Evolutionary conservation across 2,797 vertebrate genomes (phyloP), one percentile per base, ranked within the genome.

Genomic region (Odontamblyopus lacepedii): DNA sequence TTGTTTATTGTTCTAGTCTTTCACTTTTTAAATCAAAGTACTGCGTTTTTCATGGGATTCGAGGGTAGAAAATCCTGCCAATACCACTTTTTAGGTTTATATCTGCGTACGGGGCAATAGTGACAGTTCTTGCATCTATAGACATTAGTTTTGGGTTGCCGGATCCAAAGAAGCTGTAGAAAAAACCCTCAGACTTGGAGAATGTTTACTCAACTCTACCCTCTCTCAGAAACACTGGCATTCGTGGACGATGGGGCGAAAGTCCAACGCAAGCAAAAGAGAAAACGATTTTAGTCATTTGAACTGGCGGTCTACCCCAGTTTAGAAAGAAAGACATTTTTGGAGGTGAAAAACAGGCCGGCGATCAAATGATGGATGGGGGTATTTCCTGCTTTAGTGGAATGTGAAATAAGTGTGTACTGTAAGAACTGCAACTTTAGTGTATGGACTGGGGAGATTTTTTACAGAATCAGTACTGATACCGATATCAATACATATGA

Each of bases 331-430:
- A 63, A 55, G 50, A 59, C 75, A 86, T 81, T 82, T 79, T 82
- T 86, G 53, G 19, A n/a, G 53, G 53, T 55, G 18, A n/a, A 55
- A 19, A n/a, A 55, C 19, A 55, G 19, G 7, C 6, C 3, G 1
- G 53, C 11, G 85, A 91, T 89, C 82, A 85, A 85, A 84, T 75
- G 63, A 75, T 73, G 73, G 76, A 80, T 86, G 78, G 9, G 61
- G 68, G 83, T 86, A 88, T 89, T 89, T 90, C 70, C 78, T 86
- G 85, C 81, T 87, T 90, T 85, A 89, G 65, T 88, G 87, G 84
- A 65, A 88, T 86, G 85, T 84, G 83, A 87, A 82, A 90, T 82
- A 48, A 48, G 12, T 44, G 13, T 13, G 15, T 15, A 48, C 44
- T 48, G 44, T 48, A n/a, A 8, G 7, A 55, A n/a, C 18, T n/a